Conservation (phyloP, 2,888 invertebrate genomes). For the Alloplasta piceator region DNA sequence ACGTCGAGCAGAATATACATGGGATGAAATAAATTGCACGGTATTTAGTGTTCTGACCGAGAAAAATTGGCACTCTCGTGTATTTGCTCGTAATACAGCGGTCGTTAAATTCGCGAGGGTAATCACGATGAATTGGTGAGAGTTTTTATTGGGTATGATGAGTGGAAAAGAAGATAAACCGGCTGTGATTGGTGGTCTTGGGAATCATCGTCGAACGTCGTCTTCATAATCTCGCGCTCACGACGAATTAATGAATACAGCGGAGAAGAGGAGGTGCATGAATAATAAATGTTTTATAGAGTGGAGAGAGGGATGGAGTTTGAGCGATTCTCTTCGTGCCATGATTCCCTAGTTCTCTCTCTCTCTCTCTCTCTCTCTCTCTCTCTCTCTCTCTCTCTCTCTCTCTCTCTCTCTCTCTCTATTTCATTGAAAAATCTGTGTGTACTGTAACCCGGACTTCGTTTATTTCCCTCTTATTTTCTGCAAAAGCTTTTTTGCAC, state of each 20-base stretch:
- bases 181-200: conserved; percentile 46
- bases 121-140: conserved; percentile 49
- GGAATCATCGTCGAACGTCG: conserved; percentile 7
- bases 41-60: conserved; percentile 10
- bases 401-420: not conserved
- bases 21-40: not conserved
- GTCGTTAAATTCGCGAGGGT: conserved; percentile 46
- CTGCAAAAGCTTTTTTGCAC: conserved; percentile 11
- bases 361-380: not conserved
- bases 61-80: conserved; percentile 29
- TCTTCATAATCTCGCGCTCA: conserved; percentile 12
- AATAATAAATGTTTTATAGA: conserved; percentile 28
- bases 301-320: conserved; percentile 20
- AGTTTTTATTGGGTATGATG: conserved; percentile 47
- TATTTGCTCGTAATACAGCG: conserved; percentile 19
- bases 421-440: not conserved
- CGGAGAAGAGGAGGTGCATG: conserved; percentile 10
- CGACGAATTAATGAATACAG: conserved; percentile 57
- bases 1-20: not conserved
- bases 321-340: conserved; percentile 19
- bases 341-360: not conserved
- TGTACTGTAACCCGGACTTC: conserved; percentile 50
- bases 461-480: conserved; percentile 53
- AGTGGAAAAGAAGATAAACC: conserved; percentile 53
- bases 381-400: conserved; percentile 5